Percentiles rank a stretch among this genome's conserved stretches.
These are phyloP conservation scores for Argynnis bischoffii DNA, from an alignment of 2,888 invertebrate genomes.

Conservation along the genomic window DNA sequence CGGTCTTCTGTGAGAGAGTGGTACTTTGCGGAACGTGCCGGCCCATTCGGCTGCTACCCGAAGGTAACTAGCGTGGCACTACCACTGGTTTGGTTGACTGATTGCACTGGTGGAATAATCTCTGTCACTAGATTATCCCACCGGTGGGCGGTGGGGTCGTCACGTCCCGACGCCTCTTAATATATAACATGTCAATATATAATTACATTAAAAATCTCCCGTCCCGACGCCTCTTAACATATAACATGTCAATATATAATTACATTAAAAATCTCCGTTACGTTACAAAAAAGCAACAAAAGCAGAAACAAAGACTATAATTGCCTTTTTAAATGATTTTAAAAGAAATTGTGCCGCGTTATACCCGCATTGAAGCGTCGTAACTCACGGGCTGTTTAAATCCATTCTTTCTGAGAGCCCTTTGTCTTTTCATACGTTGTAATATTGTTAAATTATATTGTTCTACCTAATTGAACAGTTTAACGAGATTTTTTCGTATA, in stretches of 20 bases:
- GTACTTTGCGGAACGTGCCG: too few species aligned
- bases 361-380: constrained; percentile 26
- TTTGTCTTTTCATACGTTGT: constrained; percentile 24
- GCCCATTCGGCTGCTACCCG: too few species aligned
- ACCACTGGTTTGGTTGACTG: too few species aligned
- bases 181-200: too few species aligned
- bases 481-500: constrained; percentile 1
- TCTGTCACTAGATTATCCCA: too few species aligned
- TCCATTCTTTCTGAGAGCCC: constrained; percentile 14
- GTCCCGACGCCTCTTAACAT: too few species aligned
- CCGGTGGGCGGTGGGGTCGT: too few species aligned
- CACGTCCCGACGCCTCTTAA: too few species aligned
- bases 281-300: constrained; percentile 18
- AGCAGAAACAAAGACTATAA: constrained; percentile 20
- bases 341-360: constrained; percentile 18
- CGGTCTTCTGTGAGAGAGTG: too few species aligned
- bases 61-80: too few species aligned
- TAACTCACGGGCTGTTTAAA: constrained; percentile 4
- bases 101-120: too few species aligned
- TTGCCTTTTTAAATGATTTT: constrained; percentile 19
- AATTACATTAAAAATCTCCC: background rate
- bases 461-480: constrained; percentile 17
- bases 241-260: background rate
- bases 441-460: constrained; percentile 15
- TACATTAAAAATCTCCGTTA: background rate